Conservation (phyloP, 2,888 invertebrate species). For the Stenchaetothrips biformis region DNA sequence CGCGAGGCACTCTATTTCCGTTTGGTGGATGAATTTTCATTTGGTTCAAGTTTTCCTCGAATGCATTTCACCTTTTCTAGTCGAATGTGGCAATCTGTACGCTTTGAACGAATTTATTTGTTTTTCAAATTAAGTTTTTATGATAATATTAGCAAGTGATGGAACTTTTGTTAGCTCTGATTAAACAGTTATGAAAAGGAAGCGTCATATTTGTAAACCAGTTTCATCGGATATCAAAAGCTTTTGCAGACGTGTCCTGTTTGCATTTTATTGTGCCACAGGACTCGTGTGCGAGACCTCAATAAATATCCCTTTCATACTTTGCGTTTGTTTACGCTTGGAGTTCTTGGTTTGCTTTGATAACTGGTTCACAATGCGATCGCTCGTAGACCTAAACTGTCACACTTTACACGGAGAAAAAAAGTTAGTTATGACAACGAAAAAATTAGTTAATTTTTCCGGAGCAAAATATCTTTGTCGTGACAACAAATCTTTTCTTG, state of each 20-base stretch:
- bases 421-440: too few species aligned
- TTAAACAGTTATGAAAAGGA: background rate
- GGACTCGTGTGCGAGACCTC: background rate
- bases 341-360: too few species aligned
- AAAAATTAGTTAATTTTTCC: too few species aligned
- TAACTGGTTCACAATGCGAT: too few species aligned
- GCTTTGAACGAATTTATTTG: constrained; percentile 6
- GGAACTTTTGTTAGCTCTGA: background rate
- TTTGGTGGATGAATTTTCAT: background rate
- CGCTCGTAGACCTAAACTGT: too few species aligned
- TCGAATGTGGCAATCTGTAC: constrained; percentile 21
- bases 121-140: background rate
- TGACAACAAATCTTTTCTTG: too few species aligned
- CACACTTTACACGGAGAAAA: too few species aligned
- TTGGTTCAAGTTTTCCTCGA: background rate
- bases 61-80: background rate
- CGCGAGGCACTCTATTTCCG: too few species aligned
- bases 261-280: background rate
- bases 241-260: background rate
- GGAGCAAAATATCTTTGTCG: too few species aligned
- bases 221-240: background rate
- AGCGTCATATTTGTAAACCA: background rate
- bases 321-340: background rate
- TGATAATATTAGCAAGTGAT: background rate
- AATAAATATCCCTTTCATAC: background rate